These are phyloP conservation scores for Papilio gigon DNA, from an alignment of 2,888 invertebrate genomes.

Conservation along the genomic window DNA sequence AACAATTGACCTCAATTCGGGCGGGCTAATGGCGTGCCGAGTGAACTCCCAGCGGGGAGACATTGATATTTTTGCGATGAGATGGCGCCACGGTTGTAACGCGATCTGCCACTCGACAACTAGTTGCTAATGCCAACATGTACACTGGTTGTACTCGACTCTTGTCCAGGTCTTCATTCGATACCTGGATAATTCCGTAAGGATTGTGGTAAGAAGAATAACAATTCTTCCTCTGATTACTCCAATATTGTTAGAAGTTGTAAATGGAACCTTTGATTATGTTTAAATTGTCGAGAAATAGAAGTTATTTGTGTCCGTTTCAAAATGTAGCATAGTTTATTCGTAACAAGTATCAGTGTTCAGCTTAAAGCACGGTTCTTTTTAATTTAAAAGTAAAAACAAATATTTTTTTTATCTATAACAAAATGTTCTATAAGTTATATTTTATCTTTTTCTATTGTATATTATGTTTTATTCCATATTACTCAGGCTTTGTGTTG, in stretches of 20 bases:
- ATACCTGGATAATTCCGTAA: background rate
- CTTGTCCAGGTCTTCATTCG: background rate
- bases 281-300: background rate
- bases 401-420: background rate
- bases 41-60: conserved; percentile 43
- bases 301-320: background rate
- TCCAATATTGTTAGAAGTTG: background rate
- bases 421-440: background rate
- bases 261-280: background rate
- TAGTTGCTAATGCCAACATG: conserved; percentile 2
- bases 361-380: background rate
- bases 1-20: conserved; percentile 68
- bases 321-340: background rate
- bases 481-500: conserved; percentile 34
- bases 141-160: background rate
- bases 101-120: conserved; percentile 19
- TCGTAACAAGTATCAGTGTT: background rate
- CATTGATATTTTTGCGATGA: conserved; percentile 38
- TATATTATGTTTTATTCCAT: conserved; percentile 19
- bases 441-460: conserved; percentile 11
- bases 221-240: background rate
- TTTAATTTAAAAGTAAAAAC: background rate
- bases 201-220: background rate
- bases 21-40: conserved; percentile 56
- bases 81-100: conserved; percentile 35